A percentile compares a stretch with the other conserved stretches of the same genome.
phyloP scores from a whole-genome alignment of 1,140 invertebrate species.

The Papilio helenus region DNA sequence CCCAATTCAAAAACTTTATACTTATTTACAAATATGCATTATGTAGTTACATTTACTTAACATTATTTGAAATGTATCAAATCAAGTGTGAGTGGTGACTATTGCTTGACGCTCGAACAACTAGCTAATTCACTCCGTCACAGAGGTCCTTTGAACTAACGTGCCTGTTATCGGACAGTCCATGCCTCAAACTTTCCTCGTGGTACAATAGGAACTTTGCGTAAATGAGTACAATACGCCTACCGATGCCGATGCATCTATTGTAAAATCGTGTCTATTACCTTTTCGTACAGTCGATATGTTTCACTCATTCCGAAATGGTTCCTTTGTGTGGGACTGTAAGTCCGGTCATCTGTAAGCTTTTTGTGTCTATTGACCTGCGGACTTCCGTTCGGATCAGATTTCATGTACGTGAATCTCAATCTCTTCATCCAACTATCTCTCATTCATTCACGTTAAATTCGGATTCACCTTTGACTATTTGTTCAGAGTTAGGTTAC shows the following conservation, averaged over 20 bases:
- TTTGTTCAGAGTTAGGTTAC: not conserved
- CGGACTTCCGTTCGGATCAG: conserved; percentile 28
- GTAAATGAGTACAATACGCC: conserved; percentile 66
- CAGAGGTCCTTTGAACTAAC: conserved; percentile 72
- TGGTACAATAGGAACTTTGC: conserved; percentile 69
- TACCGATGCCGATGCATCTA: conserved; percentile 58
- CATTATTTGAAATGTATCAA: not conserved
- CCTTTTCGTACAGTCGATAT: conserved; percentile 40
- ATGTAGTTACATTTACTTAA: not conserved
- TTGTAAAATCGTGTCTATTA: conserved; percentile 63
- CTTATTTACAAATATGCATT: too few species aligned
- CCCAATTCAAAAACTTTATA: too few species aligned
- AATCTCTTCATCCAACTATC: not conserved
- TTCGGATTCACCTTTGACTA: not conserved
- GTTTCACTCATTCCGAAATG: conserved; percentile 40
- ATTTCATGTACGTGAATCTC: conserved; percentile 13
- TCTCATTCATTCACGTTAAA: not conserved
- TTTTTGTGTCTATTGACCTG: conserved; percentile 36
- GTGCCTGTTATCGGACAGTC: conserved; percentile 64
- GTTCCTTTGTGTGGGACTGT: conserved; percentile 16
- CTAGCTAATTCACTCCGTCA: conserved; percentile 62
- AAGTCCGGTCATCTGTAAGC: not conserved
- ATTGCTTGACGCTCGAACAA: conserved; percentile 46
- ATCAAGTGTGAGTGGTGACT: not conserved
- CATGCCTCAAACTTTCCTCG: conserved; percentile 74